A percentile compares a stretch with the other conserved stretches of the same genome.
Evolutionary conservation across 2,113 vertebrate genomes (phyloP).

Genomic region (Rhabdornis inornatus): DNA sequence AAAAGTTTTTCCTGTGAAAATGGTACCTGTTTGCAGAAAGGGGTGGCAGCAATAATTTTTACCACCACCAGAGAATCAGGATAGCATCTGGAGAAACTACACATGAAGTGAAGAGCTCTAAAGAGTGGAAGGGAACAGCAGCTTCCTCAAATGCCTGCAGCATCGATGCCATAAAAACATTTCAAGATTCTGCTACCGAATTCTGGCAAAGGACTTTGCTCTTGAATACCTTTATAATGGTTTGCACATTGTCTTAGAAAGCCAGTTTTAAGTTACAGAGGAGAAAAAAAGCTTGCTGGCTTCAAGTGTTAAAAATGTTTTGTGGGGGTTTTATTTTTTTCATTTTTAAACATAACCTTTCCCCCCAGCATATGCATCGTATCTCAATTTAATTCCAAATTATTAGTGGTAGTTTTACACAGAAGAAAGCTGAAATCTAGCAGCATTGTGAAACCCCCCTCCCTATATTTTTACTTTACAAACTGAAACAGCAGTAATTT

Average conservation of each 20-base stretch:
- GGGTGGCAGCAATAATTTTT: neutral
- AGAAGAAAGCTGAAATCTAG: neutral
- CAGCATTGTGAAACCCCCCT: neutral
- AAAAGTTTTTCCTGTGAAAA: neutral
- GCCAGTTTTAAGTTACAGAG: neutral
- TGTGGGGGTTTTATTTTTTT: neutral
- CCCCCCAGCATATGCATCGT: neutral
- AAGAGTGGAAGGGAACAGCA: neutral
- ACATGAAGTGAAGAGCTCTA: neutral
- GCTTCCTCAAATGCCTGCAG: conserved; percentile 17
- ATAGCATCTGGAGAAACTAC: neutral
- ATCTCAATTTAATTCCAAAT: neutral
- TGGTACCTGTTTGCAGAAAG: neutral
- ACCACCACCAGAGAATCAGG: neutral
- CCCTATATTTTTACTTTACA: neutral
- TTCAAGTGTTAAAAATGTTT: neutral
- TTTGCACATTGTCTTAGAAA: conserved; percentile 55
- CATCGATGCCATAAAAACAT: conserved; percentile 16
- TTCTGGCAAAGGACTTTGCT: conserved; percentile 16
- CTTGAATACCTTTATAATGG: conserved; percentile 51
- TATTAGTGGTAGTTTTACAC: neutral
- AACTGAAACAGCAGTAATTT: neutral
- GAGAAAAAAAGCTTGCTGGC: neutral
- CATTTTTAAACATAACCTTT: neutral
- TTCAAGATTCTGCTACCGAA: conserved; percentile 43